Evolutionary conservation across 2,888 invertebrate genomes (phyloP), one percentile per base, ranked within the genome.

Genomic region (Hyalella azteca): DNA sequence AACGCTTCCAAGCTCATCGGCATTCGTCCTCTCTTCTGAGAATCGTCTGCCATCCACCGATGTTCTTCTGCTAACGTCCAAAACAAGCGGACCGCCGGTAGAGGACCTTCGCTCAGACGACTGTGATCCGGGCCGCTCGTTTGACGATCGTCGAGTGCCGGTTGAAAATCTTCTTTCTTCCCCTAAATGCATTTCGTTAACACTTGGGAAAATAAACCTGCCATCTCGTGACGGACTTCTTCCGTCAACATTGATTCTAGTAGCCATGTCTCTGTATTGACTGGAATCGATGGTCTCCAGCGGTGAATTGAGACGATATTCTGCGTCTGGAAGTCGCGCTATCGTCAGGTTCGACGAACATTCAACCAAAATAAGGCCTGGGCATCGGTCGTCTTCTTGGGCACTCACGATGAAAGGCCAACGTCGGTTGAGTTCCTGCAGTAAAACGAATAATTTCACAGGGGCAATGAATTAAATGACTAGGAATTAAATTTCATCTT

Each of bases 351-450:
- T 81, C 5, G 83, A 80, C 36, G 83, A 81, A 32, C 83, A 83
- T 60, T 81, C 73, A 7, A 83, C 81, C 26, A 79, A 78, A 26
- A 83, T 78, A 4, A 83, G 75, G 13, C 83, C 83, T 3, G 80
- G 81, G 41, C 83, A 83, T 29, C 73, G 76, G 39, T 79, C 81
- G 32, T 81, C 83, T 66, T 83, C 83, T 13, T 66, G 78, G 9
- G 83, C 83, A 26, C 79, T 78, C 13, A 81, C 79, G 50, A 83
- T 81, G 79, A 83, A 83, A 3, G 83, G 83, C 83, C 83, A 83
- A 29, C 83, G 60, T 9, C 80, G 78, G 60, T 83, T 83, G 22
- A 83, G 79, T 77, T 83, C 83, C 83, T 83, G 79, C n/a, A 32
- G 59, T 19, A 59, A 29, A n/a, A n/a, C n/a, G n/a, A n/a, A n/a